Conservation (phyloP, 2,888 invertebrate genomes). For the Epinotia brunnichana region DNA sequence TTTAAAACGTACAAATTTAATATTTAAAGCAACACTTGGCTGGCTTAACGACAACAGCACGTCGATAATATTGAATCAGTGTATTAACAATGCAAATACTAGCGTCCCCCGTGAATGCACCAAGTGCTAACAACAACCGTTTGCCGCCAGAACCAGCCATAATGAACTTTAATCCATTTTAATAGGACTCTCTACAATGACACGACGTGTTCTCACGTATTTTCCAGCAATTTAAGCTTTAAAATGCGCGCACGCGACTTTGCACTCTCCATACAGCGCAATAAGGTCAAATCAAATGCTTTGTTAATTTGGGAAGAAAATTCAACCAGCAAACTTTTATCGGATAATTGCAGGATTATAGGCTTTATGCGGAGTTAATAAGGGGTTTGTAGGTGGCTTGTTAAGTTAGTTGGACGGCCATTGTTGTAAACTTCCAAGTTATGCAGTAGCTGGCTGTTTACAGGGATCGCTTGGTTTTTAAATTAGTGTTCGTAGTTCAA, state of each 20-base stretch:
- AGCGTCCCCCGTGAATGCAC: conserved; percentile 32
- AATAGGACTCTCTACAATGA: background rate
- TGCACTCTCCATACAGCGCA: background rate
- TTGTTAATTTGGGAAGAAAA: conserved; percentile 2
- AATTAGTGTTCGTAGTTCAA: conserved; percentile 26
- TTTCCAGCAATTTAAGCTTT: background rate
- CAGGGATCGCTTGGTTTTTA: conserved; percentile 28
- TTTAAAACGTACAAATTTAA: conserved; percentile 23
- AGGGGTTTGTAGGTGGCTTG: background rate
- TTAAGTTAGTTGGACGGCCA: conserved; percentile 12
- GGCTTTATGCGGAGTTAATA: conserved; percentile 4
- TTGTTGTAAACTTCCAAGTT: conserved; percentile 36
- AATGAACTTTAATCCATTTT: background rate
- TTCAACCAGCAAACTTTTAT: background rate
- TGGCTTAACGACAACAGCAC: conserved; percentile 32
- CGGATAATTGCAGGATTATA: conserved; percentile 1
- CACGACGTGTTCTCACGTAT: background rate
- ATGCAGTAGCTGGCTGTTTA: conserved; percentile 25
- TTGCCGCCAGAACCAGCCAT: background rate
- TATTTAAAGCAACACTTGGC: conserved; percentile 33
- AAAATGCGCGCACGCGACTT: background rate
- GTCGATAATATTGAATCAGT: conserved; percentile 40
- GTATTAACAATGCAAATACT: conserved; percentile 39
- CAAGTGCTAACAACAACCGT: background rate
- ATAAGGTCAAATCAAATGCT: background rate